These are phyloP conservation scores for Xestoiulus laeticollis DNA, from an alignment of 2,888 invertebrate genomes.

Conservation along the genomic window DNA sequence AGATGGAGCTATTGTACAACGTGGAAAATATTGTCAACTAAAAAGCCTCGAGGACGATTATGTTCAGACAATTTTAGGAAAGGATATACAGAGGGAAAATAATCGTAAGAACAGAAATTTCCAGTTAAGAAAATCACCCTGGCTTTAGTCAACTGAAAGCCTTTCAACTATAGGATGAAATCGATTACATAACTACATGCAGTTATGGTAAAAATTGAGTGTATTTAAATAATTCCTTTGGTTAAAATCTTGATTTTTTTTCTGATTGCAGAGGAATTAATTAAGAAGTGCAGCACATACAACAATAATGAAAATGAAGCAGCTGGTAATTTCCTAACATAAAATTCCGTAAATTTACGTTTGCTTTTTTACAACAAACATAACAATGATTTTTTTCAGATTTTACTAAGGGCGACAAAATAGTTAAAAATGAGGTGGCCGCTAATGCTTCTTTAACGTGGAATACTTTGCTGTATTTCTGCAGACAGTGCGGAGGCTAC, in stretches of 20 bases:
- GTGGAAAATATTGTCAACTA: slow-evolving; percentile 64
- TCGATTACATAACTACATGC: too few relatives aligned
- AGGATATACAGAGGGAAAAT: not conserved
- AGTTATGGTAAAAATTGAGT: too few relatives aligned
- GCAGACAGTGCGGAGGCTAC: slow-evolving; percentile 48
- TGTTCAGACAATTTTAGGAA: not conserved
- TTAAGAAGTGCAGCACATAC: not conserved
- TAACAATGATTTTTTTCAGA: slow-evolving; percentile 50
- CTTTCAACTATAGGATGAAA: too few relatives aligned
- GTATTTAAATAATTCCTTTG: too few relatives aligned
- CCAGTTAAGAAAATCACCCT: not conserved
- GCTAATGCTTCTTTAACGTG: not conserved
- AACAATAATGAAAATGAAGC: not conserved
- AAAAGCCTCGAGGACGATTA: slow-evolving; percentile 60
- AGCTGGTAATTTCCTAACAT: slow-evolving; percentile 60
- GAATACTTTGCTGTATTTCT: slow-evolving; percentile 42
- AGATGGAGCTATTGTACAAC: slow-evolving; percentile 66
- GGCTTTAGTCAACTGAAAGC: not conserved
- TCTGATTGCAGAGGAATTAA: slow-evolving; percentile 61
- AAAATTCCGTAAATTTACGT: not conserved
- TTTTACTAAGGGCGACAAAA: not conserved
- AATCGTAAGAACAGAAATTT: not conserved
- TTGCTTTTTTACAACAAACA: not conserved
- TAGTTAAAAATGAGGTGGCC: slow-evolving; percentile 50
- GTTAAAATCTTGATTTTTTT: not conserved